phyloP scores from a whole-genome alignment of 2,797 vertebrate genomes.

The Gallinago stenura region DNA sequence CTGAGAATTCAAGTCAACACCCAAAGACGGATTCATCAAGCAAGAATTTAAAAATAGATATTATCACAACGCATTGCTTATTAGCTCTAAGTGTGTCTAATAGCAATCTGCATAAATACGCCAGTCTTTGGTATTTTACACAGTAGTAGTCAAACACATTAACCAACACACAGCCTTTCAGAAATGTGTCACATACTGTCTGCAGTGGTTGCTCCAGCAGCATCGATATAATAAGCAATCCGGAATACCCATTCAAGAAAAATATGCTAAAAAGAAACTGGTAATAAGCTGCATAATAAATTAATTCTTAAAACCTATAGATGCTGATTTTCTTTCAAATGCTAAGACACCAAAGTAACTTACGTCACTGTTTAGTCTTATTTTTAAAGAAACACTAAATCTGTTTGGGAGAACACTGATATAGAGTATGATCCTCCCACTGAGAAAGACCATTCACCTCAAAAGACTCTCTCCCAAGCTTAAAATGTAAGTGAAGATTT shows the following conservation, averaged over 20 bases:
- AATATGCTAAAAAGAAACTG: not conserved
- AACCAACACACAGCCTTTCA: not conserved
- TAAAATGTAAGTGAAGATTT: not conserved
- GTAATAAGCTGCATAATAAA: not conserved
- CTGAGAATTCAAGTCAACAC: conserved; percentile 38
- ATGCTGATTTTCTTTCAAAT: not conserved
- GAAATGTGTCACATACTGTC: not conserved
- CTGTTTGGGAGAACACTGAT: not conserved
- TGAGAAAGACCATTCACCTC: not conserved
- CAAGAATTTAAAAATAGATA: conserved; percentile 14
- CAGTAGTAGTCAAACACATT: not conserved
- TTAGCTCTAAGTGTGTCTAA: not conserved
- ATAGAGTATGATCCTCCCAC: not conserved
- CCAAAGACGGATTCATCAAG: conserved; percentile 1
- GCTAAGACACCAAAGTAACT: not conserved
- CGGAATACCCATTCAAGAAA: not conserved
- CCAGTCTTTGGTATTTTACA: not conserved
- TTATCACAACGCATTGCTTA: not conserved
- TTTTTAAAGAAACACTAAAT: not conserved
- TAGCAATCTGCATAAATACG: not conserved
- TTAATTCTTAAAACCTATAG: not conserved
- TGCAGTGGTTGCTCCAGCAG: not conserved
- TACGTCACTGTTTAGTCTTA: not conserved
- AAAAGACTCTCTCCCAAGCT: not conserved
- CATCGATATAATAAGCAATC: not conserved